Evolutionary conservation across 2,888 invertebrate genomes (phyloP).

Genomic region (Hydrotaea cyrtoneurina): DNA sequence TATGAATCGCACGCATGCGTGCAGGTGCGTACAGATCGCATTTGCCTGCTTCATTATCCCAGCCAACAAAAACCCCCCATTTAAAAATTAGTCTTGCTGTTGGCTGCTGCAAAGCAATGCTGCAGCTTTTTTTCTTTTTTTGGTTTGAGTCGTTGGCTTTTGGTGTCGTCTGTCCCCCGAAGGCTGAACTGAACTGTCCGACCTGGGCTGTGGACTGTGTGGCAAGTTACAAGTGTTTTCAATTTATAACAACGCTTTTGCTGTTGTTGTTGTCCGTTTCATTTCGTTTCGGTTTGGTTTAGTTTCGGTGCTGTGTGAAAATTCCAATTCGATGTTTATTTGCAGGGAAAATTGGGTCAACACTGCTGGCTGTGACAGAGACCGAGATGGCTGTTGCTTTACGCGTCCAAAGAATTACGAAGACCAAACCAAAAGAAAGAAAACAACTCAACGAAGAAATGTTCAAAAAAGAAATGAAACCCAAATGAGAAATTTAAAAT

Average conservation of each 20-base stretch:
- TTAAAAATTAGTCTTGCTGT: not conserved
- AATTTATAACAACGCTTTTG: slow-evolving; percentile 42
- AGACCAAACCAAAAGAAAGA: not conserved
- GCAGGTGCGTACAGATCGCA: slow-evolving; percentile 62
- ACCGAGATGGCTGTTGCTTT: too few species aligned
- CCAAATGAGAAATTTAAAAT: slow-evolving; percentile 20
- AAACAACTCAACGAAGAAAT: not conserved
- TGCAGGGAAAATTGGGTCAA: slow-evolving; percentile 27
- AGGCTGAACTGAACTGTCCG: slow-evolving; percentile 43
- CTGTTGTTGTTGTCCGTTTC: not conserved
- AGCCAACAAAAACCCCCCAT: not conserved
- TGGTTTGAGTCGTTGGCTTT: slow-evolving; percentile 26
- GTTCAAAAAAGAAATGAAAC: not conserved
- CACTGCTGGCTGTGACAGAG: not conserved
- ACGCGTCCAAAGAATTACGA: not conserved
- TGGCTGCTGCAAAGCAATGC: slow-evolving; percentile 8
- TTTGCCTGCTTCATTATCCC: not conserved
- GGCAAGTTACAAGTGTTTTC: slow-evolving; percentile 60
- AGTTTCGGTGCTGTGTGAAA: slow-evolving; percentile 33
- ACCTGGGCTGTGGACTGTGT: slow-evolving; percentile 3
- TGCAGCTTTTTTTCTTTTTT: slow-evolving; percentile 28
- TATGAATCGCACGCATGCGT: slow-evolving; percentile 63
- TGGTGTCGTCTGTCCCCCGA: slow-evolving; percentile 64
- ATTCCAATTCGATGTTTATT: slow-evolving; percentile 5
- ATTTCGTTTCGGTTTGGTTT: not conserved